Conservation (phyloP, 2,888 invertebrate genomes). For the Plagodis dolabraria region DNA sequence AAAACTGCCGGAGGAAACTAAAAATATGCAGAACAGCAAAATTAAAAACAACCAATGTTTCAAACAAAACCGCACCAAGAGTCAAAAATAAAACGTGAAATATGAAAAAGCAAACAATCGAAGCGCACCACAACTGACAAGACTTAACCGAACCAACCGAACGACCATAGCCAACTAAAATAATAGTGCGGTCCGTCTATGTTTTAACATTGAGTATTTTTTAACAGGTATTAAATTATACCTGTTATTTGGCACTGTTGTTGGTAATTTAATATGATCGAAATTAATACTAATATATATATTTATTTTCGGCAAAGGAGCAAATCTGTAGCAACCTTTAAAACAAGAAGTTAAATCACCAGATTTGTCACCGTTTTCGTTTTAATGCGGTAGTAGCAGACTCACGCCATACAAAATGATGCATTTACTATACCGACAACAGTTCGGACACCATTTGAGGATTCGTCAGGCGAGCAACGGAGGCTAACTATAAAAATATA, state of each 20-base stretch:
- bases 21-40: constrained; percentile 33
- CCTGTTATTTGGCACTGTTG: too few species aligned
- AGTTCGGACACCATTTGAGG: too few species aligned
- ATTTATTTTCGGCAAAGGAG: too few species aligned
- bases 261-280: too few species aligned
- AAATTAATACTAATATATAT: neutral
- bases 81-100: constrained; percentile 68
- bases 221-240: neutral
- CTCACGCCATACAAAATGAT: too few species aligned
- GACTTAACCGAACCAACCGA: constrained; percentile 51
- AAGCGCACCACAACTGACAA: constrained; percentile 70
- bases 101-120: constrained; percentile 75
- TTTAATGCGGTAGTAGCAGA: too few species aligned
- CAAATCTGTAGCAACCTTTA: too few species aligned
- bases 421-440: too few species aligned
- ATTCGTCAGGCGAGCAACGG: too few species aligned
- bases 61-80: constrained; percentile 36
- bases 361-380: too few species aligned
- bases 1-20: constrained; percentile 36
- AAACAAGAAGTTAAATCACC: too few species aligned
- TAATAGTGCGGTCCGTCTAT: constrained; percentile 4
- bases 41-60: constrained; percentile 45
- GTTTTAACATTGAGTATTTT: neutral
- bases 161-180: constrained; percentile 46
- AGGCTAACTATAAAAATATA: too few species aligned